phyloP scores from a whole-genome alignment of 2,888 invertebrate species.

The Palloptera scutellata region DNA sequence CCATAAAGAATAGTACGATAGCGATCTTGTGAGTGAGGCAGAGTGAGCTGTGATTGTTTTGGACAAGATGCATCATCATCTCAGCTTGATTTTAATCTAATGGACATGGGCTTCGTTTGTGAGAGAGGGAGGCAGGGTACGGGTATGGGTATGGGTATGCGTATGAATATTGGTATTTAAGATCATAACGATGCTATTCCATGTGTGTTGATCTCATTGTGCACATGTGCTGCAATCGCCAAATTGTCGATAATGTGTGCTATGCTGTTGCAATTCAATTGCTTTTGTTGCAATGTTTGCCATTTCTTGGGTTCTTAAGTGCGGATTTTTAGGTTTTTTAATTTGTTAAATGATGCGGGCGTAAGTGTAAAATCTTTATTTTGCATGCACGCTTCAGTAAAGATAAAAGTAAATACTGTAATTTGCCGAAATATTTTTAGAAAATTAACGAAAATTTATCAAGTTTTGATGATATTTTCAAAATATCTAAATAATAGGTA shows the following conservation, averaged over 20 bases:
- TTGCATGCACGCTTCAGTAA: slow-evolving; percentile 12
- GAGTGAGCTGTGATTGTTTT: no score
- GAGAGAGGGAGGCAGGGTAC: not conserved
- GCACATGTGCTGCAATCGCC: slow-evolving; percentile 8
- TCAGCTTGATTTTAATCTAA: slow-evolving; percentile 43
- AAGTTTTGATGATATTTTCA: no score
- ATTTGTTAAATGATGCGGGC: slow-evolving; percentile 54
- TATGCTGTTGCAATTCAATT: slow-evolving; percentile 3
- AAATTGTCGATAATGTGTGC: slow-evolving; percentile 38
- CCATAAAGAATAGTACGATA: not conserved
- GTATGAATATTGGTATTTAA: not conserved
- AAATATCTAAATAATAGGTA: no score
- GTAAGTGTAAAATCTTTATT: slow-evolving; percentile 45
- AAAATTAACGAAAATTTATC: no score
- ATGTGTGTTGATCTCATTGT: slow-evolving; percentile 12
- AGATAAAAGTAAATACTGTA: not conserved
- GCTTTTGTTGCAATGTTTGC: slow-evolving; percentile 34
- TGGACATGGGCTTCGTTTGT: slow-evolving; percentile 11
- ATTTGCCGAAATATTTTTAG: not conserved
- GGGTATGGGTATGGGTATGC: no score
- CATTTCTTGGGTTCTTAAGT: no score
- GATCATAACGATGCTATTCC: not conserved
- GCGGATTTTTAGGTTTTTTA: slow-evolving; percentile 45
- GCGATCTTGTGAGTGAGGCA: not conserved
- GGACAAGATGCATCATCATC: no score